A percentile compares a stretch with the other conserved stretches of the same genome.
phyloP scores from a whole-genome alignment of 92 coral and sea anemone species.

The Diadumene lineata region DNA sequence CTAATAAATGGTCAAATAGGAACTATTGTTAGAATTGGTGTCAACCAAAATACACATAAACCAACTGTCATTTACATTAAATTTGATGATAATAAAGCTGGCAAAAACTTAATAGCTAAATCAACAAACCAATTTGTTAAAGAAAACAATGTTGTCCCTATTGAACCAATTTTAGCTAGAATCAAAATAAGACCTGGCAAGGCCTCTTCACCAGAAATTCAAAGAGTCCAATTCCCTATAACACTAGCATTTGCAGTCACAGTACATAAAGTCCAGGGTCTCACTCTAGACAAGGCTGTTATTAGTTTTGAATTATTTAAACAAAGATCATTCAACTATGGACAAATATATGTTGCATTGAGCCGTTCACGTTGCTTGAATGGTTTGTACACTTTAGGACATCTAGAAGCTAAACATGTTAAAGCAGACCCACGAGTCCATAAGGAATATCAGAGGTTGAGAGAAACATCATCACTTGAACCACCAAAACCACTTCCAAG shows the following conservation, averaged over 20 bases:
- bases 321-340: neutral
- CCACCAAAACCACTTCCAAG: conserved; percentile 30
- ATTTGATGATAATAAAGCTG: conserved; percentile 71
- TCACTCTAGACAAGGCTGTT: conserved; percentile 48
- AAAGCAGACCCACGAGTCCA: conserved; percentile 15
- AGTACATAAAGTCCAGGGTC: conserved; percentile 70
- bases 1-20: conserved; percentile 65
- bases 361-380: conserved; percentile 52
- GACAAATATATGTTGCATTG: conserved; percentile 50
- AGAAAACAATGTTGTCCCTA: conserved; percentile 64
- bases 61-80: conserved; percentile 53
- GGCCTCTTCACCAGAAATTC: neutral
- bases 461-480: conserved; percentile 17
- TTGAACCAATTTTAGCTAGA: conserved; percentile 44
- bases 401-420: neutral
- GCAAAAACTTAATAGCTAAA: conserved; percentile 32
- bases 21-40: conserved; percentile 38
- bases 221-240: conserved; percentile 1
- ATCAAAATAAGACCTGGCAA: neutral
- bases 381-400: conserved; percentile 54
- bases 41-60: conserved; percentile 33
- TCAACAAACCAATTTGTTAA: conserved; percentile 30
- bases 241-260: conserved; percentile 18
- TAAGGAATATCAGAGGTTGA: neutral
- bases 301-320: conserved; percentile 47